Conservation (phyloP, 2,888 invertebrate species). For the Synergus laeviventris region DNA sequence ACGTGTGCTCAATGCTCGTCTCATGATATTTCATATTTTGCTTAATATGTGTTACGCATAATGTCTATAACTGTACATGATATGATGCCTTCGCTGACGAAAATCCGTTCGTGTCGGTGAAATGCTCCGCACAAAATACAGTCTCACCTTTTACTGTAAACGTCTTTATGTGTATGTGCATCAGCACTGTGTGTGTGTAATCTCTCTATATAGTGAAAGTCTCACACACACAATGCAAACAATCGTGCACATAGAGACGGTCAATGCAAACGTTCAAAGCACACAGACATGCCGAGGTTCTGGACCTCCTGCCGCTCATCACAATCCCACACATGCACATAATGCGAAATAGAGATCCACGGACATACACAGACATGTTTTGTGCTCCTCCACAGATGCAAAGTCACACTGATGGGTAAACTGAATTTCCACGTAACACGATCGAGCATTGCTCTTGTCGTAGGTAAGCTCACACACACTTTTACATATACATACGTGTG, state of each 20-base stretch:
- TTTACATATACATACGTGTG: constrained; percentile 14
- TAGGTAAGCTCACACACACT: constrained; percentile 45
- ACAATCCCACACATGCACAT: constrained; percentile 41
- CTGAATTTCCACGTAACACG: constrained; percentile 62
- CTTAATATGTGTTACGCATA: too few species aligned
- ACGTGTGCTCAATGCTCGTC: not conserved
- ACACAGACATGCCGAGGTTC: not conserved
- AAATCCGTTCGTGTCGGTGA: not conserved
- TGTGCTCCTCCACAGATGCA: constrained; percentile 26
- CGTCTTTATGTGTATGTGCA: not conserved
- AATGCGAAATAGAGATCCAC: constrained; percentile 43
- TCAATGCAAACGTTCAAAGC: not conserved
- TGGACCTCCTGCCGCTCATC: constrained; percentile 1
- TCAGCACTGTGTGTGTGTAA: too few species aligned
- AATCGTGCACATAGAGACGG: not conserved
- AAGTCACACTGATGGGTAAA: constrained; percentile 53
- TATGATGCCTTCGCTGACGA: not conserved
- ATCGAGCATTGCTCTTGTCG: constrained; percentile 63
- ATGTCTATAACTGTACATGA: not conserved
- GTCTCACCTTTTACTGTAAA: not conserved
- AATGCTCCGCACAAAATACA: not conserved
- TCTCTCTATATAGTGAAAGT: too few species aligned
- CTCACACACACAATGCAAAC: not conserved
- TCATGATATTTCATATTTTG: too few species aligned
- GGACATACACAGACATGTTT: constrained; percentile 37